Conservation (phyloP, 2,113 vertebrate species). For the Eclectus roratus region DNA sequence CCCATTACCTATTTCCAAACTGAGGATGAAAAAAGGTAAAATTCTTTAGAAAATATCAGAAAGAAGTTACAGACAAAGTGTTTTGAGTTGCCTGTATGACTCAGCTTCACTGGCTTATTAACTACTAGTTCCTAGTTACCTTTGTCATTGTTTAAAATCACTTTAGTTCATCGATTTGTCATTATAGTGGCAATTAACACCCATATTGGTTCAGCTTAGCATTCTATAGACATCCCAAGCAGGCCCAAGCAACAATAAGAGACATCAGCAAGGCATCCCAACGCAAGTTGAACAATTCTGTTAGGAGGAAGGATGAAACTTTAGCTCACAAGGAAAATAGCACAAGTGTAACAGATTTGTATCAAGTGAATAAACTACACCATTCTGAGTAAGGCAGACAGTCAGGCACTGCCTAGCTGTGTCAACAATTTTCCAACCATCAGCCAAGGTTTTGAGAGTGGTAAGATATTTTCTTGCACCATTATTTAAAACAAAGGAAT, state of each 20-base stretch:
- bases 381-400: background rate
- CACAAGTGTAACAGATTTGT: fast-evolving
- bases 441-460: fast-evolving
- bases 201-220: background rate
- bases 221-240: background rate
- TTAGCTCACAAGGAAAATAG: background rate
- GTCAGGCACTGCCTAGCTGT: background rate
- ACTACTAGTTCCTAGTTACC: background rate
- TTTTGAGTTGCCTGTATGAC: background rate
- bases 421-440: background rate
- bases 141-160: background rate
- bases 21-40: background rate
- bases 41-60: background rate
- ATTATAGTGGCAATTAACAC: background rate
- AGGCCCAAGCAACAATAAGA: background rate
- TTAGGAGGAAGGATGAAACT: background rate
- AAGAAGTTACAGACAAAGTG: background rate
- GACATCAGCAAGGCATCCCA: background rate
- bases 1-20: background rate
- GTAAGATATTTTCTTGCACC: background rate
- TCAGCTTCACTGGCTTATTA: fast-evolving
- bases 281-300: background rate
- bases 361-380: background rate
- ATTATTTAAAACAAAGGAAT: background rate
- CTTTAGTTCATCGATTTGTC: background rate